phyloP scores from a whole-genome alignment of 2,113 vertebrate species.

The Cacatua alba region DNA sequence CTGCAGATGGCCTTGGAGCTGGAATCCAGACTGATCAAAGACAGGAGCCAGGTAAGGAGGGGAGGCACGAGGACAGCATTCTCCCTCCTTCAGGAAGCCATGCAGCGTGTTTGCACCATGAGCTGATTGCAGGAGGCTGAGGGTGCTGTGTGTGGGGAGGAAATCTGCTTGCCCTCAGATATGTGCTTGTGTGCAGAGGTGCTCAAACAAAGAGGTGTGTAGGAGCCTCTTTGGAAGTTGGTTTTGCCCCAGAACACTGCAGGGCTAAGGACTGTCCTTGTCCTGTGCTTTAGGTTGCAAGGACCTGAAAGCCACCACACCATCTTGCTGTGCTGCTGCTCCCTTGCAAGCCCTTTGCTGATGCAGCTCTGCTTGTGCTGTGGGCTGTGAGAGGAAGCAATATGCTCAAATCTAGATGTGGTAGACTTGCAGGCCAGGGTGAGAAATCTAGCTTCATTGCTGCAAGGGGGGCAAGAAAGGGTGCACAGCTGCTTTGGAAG shows the following conservation, averaged over 20 bases:
- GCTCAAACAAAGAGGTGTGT: neutral
- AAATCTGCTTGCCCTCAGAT: neutral
- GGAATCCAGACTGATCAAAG: slow-evolving; percentile 91
- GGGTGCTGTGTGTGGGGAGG: neutral
- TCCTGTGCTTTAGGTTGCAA: neutral
- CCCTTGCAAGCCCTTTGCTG: neutral
- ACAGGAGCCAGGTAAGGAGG: slow-evolving; percentile 85
- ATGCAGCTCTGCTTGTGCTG: neutral
- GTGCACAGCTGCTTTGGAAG: neutral
- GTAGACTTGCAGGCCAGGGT: neutral
- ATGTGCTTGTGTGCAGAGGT: neutral
- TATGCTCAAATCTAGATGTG: fast-evolving
- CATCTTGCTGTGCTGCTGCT: neutral
- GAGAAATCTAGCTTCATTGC: neutral
- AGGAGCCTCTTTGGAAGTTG: neutral
- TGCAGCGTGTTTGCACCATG: fast-evolving
- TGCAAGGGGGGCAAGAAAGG: fast-evolving
- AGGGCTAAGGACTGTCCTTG: neutral
- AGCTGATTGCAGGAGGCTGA: neutral
- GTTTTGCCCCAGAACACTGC: neutral
- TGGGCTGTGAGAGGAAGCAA: neutral
- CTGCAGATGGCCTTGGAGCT: slow-evolving; percentile 91
- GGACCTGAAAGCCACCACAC: neutral
- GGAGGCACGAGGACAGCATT: fast-evolving
- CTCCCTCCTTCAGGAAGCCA: neutral